Base-by-base conservation (phyloP, 2,797 vertebrate species). In the Propithecus deckenii region DNA sequence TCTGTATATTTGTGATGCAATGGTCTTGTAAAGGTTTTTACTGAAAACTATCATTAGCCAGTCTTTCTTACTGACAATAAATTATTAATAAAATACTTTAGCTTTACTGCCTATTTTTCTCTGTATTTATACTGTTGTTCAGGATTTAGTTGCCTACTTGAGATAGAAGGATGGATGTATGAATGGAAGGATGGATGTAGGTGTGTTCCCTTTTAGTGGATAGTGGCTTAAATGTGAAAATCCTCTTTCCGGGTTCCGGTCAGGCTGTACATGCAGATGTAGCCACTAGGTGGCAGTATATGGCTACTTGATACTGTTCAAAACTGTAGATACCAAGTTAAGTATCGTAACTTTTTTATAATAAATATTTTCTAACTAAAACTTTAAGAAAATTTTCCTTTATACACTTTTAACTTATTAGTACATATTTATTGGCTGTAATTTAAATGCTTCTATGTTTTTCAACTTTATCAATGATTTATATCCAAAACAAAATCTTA, bases 61-160 rank as follows among this genome's bases (percentile, higher is more conserved):
- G 99, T 99, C 99, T 99, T 99, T 99, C 99, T 99, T 99, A 99
- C 99, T 99, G 99, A 99, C 99, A 99, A 99, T 99, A 99, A 99
- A 99, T 99, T 99, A 99, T 99, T 99, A 99, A 99, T 99, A 99
- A 99, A 99, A 99, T 98, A 99, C 98, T 97, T 98, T 97, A 98
- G 98, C 97, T 90, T 96, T 92, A 83, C 89, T 96, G 98, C 98
- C 97, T 97, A 95, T 98, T 98, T 94, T 96, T 98, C 97, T 97
- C 94, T 93, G 28, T 96, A 55, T 95, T 95, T 94, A 55, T 94
- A 86, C 79, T 57, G 32, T 8, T 84, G 48, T 86, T 89, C 18
- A 57, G 35, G 80, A 91, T 86, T 89, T 12, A 43, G 38, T 65
- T 52, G 48, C 20, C 55, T 32, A 89, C 23, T 32, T 85, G 59